These are phyloP conservation scores for Philotrypesis tridentata DNA, from an alignment of 1,140 invertebrate genomes.

Conservation along the genomic window DNA sequence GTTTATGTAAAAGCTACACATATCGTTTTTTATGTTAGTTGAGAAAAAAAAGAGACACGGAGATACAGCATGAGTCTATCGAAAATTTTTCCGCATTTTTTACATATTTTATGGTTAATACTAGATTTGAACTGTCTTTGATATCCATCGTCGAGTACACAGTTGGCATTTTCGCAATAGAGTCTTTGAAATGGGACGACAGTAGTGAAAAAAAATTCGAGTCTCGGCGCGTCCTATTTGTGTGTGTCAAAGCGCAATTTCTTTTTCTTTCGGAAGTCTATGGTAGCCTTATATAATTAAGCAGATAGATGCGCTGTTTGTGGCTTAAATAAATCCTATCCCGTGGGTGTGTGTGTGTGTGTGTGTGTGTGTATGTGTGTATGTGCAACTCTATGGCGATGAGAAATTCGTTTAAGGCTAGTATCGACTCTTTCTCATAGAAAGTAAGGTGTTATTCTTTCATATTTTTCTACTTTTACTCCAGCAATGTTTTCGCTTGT, in stretches of 20 bases:
- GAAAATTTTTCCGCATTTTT: conserved; percentile 7
- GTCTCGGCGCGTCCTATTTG: conserved; percentile 6
- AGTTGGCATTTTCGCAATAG: conserved; percentile 25
- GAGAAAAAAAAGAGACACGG: not conserved
- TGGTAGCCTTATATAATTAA: too few species aligned
- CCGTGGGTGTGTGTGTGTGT: not conserved
- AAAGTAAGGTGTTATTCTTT: not conserved
- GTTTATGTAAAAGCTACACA: conserved; percentile 7
- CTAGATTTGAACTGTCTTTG: conserved; percentile 37
- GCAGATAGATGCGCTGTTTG: not conserved
- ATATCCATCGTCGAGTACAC: conserved; percentile 43
- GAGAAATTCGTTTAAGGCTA: not conserved
- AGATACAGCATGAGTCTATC: conserved; percentile 11
- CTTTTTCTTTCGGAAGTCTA: not conserved
- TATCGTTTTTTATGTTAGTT: not conserved
- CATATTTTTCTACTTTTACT: too few species aligned
- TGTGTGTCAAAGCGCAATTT: not conserved
- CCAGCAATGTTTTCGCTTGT: too few species aligned
- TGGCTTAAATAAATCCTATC: not conserved
- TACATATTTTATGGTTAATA: conserved; percentile 37
- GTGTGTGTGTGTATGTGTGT: too few species aligned
- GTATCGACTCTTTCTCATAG: not conserved
- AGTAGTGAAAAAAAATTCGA: not conserved
- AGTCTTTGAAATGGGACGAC: not conserved
- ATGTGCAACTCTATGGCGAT: not conserved